phyloP scores from a whole-genome alignment of 2,888 invertebrate species.

The Plebejus argus region DNA sequence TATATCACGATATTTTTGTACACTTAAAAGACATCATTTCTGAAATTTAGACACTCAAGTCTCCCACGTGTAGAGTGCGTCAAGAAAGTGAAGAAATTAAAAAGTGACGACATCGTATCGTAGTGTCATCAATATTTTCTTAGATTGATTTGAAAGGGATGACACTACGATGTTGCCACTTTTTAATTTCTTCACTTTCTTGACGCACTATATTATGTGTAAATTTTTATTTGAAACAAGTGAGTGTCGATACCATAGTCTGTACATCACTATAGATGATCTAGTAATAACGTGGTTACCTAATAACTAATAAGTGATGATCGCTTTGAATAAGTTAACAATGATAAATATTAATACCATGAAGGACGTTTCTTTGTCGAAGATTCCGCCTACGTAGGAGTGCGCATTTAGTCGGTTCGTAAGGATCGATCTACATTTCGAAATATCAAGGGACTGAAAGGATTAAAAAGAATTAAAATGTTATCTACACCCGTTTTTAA shows the following conservation, averaged over 20 bases:
- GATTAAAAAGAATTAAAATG: too few relatives aligned
- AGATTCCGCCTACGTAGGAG: conserved; percentile 62
- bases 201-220: too few relatives aligned
- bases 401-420: conserved; percentile 49
- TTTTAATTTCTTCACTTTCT: too few relatives aligned
- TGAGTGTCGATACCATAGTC: neutral
- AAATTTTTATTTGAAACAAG: neutral
- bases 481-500: too few relatives aligned
- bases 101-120: too few relatives aligned
- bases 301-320: neutral
- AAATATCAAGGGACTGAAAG: neutral
- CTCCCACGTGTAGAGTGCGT: neutral
- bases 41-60: neutral
- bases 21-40: conserved; percentile 49
- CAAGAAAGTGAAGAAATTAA: too few relatives aligned
- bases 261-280: conserved; percentile 12
- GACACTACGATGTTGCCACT: too few relatives aligned
- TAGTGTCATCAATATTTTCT: too few relatives aligned
- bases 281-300: conserved; percentile 17
- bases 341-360: conserved; percentile 15
- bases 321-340: conserved; percentile 13
- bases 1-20: conserved; percentile 71
- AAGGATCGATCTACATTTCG: conserved; percentile 16
- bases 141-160: too few relatives aligned
- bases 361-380: conserved; percentile 36